Conservation (phyloP, 2,888 invertebrate species). For the Pyrocoelia pectoralis region DNA sequence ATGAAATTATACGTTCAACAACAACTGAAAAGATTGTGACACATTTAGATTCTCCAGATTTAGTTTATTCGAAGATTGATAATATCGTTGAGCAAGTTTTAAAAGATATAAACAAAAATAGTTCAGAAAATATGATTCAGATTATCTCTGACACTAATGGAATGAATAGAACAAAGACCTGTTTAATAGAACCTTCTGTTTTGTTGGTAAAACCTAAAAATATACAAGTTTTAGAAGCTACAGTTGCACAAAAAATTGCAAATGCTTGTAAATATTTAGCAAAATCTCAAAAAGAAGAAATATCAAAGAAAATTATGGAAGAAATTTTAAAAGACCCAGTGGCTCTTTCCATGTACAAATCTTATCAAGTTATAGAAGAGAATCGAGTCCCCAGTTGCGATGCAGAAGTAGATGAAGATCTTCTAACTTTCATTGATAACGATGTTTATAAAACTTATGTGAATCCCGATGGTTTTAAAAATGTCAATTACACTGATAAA, state of each 20-base stretch:
- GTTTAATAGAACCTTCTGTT: too few species aligned
- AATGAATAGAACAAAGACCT: too few species aligned
- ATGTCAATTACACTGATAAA: neutral
- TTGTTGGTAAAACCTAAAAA: too few species aligned
- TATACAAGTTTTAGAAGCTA: neutral
- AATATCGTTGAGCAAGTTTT: neutral
- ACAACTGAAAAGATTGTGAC: too few species aligned
- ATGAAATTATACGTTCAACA: slow-evolving; percentile 17
- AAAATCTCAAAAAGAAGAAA: neutral
- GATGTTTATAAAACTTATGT: slow-evolving; percentile 45
- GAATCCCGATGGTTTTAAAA: slow-evolving; percentile 39
- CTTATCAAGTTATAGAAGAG: slow-evolving; percentile 28
- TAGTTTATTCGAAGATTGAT: too few species aligned
- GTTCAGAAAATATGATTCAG: too few species aligned
- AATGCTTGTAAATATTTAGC: neutral
- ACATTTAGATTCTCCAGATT: too few species aligned
- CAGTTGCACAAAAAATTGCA: neutral
- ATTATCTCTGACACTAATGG: too few species aligned
- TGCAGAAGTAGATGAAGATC: neutral
- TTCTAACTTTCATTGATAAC: slow-evolving; percentile 30
- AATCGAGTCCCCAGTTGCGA: neutral
- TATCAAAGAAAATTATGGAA: neutral
- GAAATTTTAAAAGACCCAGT: slow-evolving; percentile 9
- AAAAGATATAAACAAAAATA: neutral
- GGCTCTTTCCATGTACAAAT: slow-evolving; percentile 23